Base-by-base conservation (phyloP, 2,113 vertebrate genomes). In the Toxotes jaculatrix region DNA sequence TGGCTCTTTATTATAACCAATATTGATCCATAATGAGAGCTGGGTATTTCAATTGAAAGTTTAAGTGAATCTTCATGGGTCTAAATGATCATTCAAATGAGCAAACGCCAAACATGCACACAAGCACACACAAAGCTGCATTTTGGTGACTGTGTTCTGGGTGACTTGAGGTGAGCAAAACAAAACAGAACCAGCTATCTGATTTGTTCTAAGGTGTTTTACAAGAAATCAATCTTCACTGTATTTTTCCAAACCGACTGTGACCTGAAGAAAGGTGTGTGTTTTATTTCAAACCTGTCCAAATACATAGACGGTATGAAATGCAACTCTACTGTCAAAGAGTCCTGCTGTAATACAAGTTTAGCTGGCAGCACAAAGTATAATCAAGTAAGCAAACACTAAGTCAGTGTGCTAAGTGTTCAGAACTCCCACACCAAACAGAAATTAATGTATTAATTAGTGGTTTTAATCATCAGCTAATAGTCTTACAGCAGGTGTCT, bases 11-110 rank as follows among this genome's bases (percentile, higher is more conserved):
- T 40, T 73, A 43, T 63, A 42, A 69, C 7, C 55, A 1, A 55
- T 21, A 83, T 51, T n/a, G n/a, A 79, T 75, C 55, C 23, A 56
- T 61, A 31, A 42, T 51, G 57, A 57, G 27, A 59, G 56, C n/a
- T 57, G 62, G 13, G 14, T 45, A 38, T 53, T 63, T 49, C 7
- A 66, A 38, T 34, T n/a, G 0, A 77, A 74, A 38, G 8, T 62
- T 55, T 17, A 63, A 47, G 31, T 56, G 40, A 67, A 56, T 66
- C 38, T 4, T 34, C 4, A 21, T 0, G 11, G 34, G 0, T 2
- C 21, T 13, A 47, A n/a, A 57, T 43, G 9, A 64, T 40, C 13
- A 56, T 47, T 66, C 10, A 64, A n/a, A 14, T 57, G 16, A 59
- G 42, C 13, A 38, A 17, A 63, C 13, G 10, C 55, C 45, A n/a